Evolutionary conservation across 2,113 vertebrate species (phyloP), one percentile per base, ranked within the genome.

Genomic region (Cochlearius cochlearius): DNA sequence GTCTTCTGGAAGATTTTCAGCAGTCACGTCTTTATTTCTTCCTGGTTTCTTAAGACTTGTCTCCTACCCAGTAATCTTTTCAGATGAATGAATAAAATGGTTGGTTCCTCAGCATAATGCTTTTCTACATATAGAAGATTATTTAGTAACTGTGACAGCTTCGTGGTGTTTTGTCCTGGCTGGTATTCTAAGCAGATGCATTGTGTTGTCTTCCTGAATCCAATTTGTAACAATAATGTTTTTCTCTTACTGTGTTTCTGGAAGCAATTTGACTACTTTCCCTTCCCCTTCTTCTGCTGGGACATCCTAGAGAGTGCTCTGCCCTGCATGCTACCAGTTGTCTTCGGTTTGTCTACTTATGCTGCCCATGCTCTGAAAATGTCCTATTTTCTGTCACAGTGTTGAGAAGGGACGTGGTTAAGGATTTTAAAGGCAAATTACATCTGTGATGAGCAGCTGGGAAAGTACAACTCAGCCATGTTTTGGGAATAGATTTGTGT

Each of bases 201-300:
- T 87, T 91, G 80, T 74, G 80, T 84, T 86, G 52, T 75, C 64
- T 92, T 92, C 79, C 79, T 87, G 73, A 92, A 77, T 92, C 60
- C 76, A 84, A 60, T 94, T 94, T 86, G 60, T 92, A 92, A 89
- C 73, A 90, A 74, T 89, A 36, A 90, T 94, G 64, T 72, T 95
- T 93, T 93, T 77, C 56, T 95, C 68, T 88, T 56, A 19, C 69
- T 87, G 73, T 69, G 76, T 68, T 84, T 94, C 91, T 95, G 91
- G 91, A 92, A 89, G 17, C 84, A 82, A 64, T 94, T 91, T 91
- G 58, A 58, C 64, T 76, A 30, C 80, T 95, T 92, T 91, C n/a
- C 43, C 50, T 93, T 86, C n/a, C 62, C 39, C 60, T 63, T 67
- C 80, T 77, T 68, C 34, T 68, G 3, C 58, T 10, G 3, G 39